These are phyloP conservation scores for Amblyopsis hoosieri DNA, from an alignment of 2,797 vertebrate species.

Conservation along the genomic window DNA sequence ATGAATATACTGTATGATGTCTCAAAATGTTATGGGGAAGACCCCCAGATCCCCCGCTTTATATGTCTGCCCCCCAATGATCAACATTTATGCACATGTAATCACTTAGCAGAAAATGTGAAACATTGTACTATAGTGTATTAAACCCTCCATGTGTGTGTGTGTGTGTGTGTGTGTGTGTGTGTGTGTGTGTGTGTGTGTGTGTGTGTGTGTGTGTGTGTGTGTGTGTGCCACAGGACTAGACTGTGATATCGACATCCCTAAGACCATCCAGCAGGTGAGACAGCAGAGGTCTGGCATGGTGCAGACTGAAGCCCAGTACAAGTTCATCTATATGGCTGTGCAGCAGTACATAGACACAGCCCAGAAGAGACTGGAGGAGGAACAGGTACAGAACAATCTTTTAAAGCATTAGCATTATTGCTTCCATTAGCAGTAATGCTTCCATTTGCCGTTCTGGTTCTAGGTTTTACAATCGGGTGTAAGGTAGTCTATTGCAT, in stretches of 20 bases:
- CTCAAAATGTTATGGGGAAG: too few relatives aligned
- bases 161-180: slow-evolving; percentile 1
- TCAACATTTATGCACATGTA: too few relatives aligned
- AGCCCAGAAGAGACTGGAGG: slow-evolving; percentile 83
- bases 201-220: slow-evolving; percentile 1
- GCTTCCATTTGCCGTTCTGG: background rate
- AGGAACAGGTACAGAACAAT: slow-evolving; percentile 78
- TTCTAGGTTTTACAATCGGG: too few relatives aligned
- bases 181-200: background rate
- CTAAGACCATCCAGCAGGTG: slow-evolving; percentile 87
- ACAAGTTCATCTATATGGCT: slow-evolving; percentile 89
- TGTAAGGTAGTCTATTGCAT: too few relatives aligned
- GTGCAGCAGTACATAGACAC: slow-evolving; percentile 86
- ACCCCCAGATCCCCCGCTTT: too few relatives aligned
- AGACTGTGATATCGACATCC: slow-evolving; percentile 87
- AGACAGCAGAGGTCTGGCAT: slow-evolving; percentile 86
- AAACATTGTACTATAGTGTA: background rate
- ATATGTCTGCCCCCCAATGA: too few relatives aligned
- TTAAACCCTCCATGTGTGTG: background rate
- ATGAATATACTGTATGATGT: too few relatives aligned
- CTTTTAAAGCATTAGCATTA: background rate
- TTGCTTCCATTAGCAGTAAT: background rate
- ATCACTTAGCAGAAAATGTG: background rate
- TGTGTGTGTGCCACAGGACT: slow-evolving; percentile 65
- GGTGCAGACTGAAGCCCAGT: slow-evolving; percentile 90